phyloP scores from a whole-genome alignment of 2,888 invertebrate genomes.

The Alloplasta piceator region DNA sequence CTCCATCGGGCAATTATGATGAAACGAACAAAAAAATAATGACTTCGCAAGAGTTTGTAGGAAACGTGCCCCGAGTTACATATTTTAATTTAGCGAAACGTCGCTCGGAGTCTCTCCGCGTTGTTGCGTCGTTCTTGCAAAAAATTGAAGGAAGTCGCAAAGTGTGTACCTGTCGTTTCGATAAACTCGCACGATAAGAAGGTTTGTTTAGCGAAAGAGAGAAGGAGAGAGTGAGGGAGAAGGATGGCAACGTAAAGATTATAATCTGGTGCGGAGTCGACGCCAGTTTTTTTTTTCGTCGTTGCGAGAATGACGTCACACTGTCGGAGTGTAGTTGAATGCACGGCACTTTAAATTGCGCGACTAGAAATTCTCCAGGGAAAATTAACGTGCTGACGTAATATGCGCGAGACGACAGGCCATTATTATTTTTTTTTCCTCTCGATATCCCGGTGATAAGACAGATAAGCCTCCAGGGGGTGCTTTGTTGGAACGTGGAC shows the following conservation, averaged over 20 bases:
- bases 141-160: conserved; percentile 11
- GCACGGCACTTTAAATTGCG: neutral
- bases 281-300: neutral
- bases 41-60: neutral
- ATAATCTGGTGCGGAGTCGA: neutral
- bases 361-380: neutral
- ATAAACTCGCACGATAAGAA: conserved; percentile 45
- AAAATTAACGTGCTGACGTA: conserved; percentile 9
- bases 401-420: neutral
- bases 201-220: neutral
- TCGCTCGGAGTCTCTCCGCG: conserved; percentile 35
- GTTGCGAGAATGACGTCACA: neutral
- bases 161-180: conserved; percentile 13
- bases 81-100: conserved; percentile 51
- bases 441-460: conserved; percentile 10
- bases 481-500: neutral
- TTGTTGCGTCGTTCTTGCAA: conserved; percentile 3
- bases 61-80: conserved; percentile 30
- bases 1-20: too few species aligned
- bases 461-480: neutral
- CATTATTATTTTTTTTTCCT: conserved; percentile 3
- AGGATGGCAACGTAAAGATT: neutral
- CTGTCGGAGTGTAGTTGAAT: neutral
- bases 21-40: neutral
- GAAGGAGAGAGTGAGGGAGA: neutral